Evolutionary conservation across 35 echinoderm and acorn worm species (phyloP), one percentile per base, ranked within the genome.

Genomic region (Stichopus chloronotus): DNA sequence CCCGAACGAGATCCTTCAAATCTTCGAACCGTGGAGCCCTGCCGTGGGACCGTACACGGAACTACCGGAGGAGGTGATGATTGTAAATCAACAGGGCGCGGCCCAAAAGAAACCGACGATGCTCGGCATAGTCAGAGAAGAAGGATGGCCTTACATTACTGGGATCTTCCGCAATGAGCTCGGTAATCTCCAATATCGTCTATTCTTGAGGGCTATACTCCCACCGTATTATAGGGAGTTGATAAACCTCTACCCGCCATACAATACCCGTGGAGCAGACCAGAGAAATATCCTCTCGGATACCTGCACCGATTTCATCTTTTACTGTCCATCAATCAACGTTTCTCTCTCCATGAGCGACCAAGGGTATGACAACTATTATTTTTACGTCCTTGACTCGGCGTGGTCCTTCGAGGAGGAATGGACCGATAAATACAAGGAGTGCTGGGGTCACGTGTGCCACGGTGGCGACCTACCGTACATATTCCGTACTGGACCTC

Each of bases 1-100:
- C 80, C 90, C 90, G 8, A 19, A 82, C 25, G 79, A 90, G 25
- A 57, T 94, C 12, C 87, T 94, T 4, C 87, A 94, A 80, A 84
- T 91, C 55, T 94, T 94, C 21, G 93, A 94, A 68, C 88, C 87
- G 54, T 94, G 88, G 93, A 88, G 93, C 74, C 93, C 93, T 10
- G 78, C 74, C 6, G 79, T 94, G 7, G 93, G 87, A 6, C 86
- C 78, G 5, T 25, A 56, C 19, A 90, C 76, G 7, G 78, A 91
- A 78, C 79, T 91, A 9, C 87, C 87, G 6, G 87, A 90, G n/a
- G 87, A 94, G 8, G 78, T 88, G 55, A 24, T 94, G 12, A 78
- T 81, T 10, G 93, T 63, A 22, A 84, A 90, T 59, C 87, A 83
- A 43, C 25, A 9, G 9, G 93, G 93, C 11, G 24, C 9, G 4